These are phyloP conservation scores for Galeopterus variegatus DNA, from an alignment of 2,113 vertebrate genomes.

Conservation along the genomic window DNA sequence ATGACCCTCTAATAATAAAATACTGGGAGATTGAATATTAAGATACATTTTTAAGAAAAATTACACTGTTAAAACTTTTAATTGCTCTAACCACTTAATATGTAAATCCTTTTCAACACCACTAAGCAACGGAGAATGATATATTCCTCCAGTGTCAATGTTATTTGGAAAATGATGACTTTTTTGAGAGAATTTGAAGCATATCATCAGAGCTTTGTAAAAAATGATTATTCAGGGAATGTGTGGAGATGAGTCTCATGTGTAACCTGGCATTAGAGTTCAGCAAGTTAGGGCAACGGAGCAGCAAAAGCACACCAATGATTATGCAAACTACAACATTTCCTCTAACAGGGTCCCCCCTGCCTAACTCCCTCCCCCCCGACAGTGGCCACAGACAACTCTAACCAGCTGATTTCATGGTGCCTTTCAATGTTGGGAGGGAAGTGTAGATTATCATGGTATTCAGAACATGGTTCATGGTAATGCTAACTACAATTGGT, in stretches of 20 bases:
- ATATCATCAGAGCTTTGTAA: neutral
- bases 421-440: neutral
- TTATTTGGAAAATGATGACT: neutral
- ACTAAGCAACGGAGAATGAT: neutral
- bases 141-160: neutral
- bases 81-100: neutral
- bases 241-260: neutral
- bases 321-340: neutral
- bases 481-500: neutral
- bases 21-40: neutral
- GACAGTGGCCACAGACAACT: neutral
- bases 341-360: neutral
- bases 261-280: neutral
- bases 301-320: neutral
- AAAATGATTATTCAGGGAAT: neutral
- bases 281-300: neutral
- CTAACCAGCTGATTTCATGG: neutral
- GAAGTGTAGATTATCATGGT: neutral
- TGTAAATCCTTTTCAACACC: neutral
- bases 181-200: neutral
- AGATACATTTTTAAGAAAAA: neutral
- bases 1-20: neutral
- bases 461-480: neutral
- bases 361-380: no score
- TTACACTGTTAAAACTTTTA: neutral